phyloP scores from a whole-genome alignment of 2,888 invertebrate genomes.

The Gandaritis pyraliata region DNA sequence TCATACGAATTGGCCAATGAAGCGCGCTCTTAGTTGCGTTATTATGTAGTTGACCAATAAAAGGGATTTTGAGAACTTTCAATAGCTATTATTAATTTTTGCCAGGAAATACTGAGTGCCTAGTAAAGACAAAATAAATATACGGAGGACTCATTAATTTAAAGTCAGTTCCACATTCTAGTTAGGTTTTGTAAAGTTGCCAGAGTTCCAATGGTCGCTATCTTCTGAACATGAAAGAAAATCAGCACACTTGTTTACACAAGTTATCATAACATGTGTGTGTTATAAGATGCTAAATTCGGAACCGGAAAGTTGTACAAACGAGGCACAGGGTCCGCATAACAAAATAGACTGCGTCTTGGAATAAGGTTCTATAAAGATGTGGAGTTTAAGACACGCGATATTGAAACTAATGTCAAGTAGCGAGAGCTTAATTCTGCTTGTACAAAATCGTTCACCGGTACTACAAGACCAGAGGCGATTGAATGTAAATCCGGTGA shows the following conservation, averaged over 20 bases:
- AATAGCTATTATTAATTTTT: neutral
- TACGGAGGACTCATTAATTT: neutral
- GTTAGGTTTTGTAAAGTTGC: too few relatives aligned
- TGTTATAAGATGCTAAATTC: constrained; percentile 31
- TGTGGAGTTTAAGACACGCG: neutral
- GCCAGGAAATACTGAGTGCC: neutral
- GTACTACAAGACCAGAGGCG: neutral
- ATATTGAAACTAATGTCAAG: constrained; percentile 1
- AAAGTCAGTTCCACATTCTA: too few relatives aligned
- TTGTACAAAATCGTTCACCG: neutral
- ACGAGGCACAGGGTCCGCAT: constrained; percentile 49
- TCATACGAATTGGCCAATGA: constrained; percentile 16
- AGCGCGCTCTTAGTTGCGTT: constrained; percentile 21
- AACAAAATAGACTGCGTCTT: constrained; percentile 51
- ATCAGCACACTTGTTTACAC: constrained; percentile 3
- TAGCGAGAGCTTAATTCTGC: neutral
- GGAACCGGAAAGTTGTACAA: constrained; percentile 49
- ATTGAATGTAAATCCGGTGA: constrained; percentile 2
- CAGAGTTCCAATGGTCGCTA: too few relatives aligned
- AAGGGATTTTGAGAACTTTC: neutral
- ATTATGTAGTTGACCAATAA: neutral
- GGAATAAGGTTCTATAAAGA: neutral
- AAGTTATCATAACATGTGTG: constrained; percentile 32
- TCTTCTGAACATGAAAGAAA: neutral
- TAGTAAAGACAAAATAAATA: neutral